Evolutionary conservation across 2,888 invertebrate genomes (phyloP).

Genomic region (Cheilosia impressa): DNA sequence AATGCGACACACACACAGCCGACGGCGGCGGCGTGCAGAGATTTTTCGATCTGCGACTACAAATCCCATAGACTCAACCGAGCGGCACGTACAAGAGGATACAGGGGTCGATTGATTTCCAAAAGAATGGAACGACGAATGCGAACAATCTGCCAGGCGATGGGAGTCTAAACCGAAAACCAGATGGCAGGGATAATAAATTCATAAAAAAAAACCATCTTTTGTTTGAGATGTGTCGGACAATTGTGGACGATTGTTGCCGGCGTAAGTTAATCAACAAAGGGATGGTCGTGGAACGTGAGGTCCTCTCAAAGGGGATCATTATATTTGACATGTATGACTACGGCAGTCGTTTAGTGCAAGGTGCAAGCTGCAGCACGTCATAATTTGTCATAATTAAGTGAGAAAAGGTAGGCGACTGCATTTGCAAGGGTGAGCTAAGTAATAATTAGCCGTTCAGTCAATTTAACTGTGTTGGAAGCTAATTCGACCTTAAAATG

Average conservation of each 20-base stretch:
- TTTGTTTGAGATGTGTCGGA: slow-evolving; percentile 39
- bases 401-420: background rate
- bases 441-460: no score
- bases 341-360: slow-evolving; percentile 7
- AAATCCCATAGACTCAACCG: slow-evolving; percentile 63
- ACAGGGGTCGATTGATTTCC: slow-evolving; percentile 56
- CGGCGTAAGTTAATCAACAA: slow-evolving; percentile 51
- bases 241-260: slow-evolving; percentile 22
- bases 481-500: no score
- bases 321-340: background rate
- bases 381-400: slow-evolving; percentile 63
- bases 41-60: slow-evolving; percentile 39
- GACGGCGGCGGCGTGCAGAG: slow-evolving; percentile 32
- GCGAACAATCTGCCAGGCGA: slow-evolving; percentile 53
- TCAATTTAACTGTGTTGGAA: no score
- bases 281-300: slow-evolving; percentile 32
- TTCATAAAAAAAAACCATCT: slow-evolving; percentile 59
- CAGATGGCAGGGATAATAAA: slow-evolving; percentile 66
- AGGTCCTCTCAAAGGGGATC: slow-evolving; percentile 30
- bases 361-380: slow-evolving; percentile 54
- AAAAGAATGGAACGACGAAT: slow-evolving; percentile 43
- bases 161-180: background rate
- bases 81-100: slow-evolving; percentile 56
- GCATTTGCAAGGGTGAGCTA: no score
- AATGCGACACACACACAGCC: slow-evolving; percentile 12